Evolutionary conservation across 23 tunicate genomes (phyloP), one percentile per base, ranked within the genome.

Genomic region (Botrylloides violaceus): DNA sequence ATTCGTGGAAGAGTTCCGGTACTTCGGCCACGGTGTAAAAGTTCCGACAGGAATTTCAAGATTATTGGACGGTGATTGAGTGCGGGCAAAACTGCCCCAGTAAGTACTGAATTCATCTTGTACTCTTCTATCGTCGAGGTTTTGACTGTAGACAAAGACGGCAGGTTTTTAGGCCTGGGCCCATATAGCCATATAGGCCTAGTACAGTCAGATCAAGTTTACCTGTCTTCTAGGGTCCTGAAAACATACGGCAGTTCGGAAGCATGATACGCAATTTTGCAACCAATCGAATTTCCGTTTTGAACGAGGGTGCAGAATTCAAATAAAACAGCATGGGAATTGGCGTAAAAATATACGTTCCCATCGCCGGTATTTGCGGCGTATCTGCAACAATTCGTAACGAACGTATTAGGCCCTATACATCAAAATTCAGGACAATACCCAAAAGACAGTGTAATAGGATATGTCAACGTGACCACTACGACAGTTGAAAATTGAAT

Each of bases 21-120:
- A 83, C 2, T 43, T 25, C 26, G 91, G 91, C 84, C 84, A 84
- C 4, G 21, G 49, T 2, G 76, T 29, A 31, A 72, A 79, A 15
- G 50, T 70, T 3, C 63, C 80, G 3, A 73, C 66, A 26, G 79
- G 50, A 30, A 37, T 74, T 2, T 64, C 34, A 24, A 74, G 27
- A 1, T 73, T 72, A 2, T 55, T 36, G 15, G 74, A 71, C 30
- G 91, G 83, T 4, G 57, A 58, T 22, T 83, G 83, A 30, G 70
- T 32, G 76, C 29, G 25, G 24, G 92, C 92, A 57, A 84, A 84
- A 7, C 84, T 68, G 18, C 84, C 83, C 84, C 79, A 78, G 33
- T 84, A 84, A 1, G 80, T 38, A 23, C 64, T 72, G 47, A 84
- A 73, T 57, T 77, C 79, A 61, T 84, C 76, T 48, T 79, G 66